Evolutionary conservation across 2,113 vertebrate genomes (phyloP).

Genomic region (Trinectes maculatus): DNA sequence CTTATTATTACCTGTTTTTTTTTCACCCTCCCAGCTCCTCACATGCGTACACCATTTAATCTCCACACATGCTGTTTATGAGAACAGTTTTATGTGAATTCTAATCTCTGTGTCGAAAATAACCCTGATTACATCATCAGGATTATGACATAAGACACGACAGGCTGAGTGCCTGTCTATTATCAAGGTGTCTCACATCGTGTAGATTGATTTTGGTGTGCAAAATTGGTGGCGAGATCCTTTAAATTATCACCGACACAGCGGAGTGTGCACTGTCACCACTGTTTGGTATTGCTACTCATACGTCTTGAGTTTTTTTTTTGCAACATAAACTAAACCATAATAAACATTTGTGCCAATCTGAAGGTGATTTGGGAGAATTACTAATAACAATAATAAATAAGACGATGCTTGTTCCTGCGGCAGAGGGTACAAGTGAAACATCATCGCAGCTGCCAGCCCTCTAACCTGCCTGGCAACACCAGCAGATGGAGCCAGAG

Average conservation of each 20-base stretch:
- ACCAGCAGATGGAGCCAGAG: slow-evolving; percentile 62
- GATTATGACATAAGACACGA: background rate
- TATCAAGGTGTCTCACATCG: no score
- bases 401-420: slow-evolving; percentile 6
- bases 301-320: slow-evolving; percentile 30
- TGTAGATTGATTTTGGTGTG: background rate
- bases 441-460: background rate
- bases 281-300: slow-evolving; percentile 57
- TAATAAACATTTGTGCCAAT: slow-evolving; percentile 3
- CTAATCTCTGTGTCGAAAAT: background rate
- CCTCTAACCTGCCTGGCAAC: slow-evolving; percentile 17
- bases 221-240: background rate
- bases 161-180: background rate
- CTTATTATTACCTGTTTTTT: background rate
- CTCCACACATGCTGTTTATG: background rate
- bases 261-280: background rate
- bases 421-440: slow-evolving; percentile 20
- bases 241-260: slow-evolving; percentile 7
- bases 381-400: slow-evolving; percentile 7
- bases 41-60: no score
- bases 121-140: slow-evolving; percentile 2
- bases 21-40: no score
- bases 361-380: slow-evolving; percentile 15
- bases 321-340: background rate
- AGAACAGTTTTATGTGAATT: slow-evolving; percentile 1